phyloP scores from a whole-genome alignment of 2,797 vertebrate genomes.

The Coluber constrictor region DNA sequence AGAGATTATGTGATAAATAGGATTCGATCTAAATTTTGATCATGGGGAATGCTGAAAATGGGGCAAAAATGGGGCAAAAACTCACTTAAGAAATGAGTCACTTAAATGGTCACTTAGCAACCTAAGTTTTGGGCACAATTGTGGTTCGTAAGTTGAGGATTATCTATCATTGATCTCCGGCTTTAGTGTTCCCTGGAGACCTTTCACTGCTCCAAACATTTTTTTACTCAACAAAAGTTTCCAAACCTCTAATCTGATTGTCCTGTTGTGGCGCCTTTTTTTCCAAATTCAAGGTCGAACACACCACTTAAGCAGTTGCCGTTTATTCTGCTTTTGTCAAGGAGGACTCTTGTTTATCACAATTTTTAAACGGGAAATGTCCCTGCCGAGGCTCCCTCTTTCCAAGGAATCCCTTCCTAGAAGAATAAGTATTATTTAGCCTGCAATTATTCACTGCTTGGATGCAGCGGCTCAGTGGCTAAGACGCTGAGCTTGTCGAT shows the following conservation, averaged over 20 bases:
- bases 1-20: not conserved
- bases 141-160: not conserved
- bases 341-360: not conserved
- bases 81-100: not conserved
- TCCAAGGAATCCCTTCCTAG: not conserved
- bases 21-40: not conserved
- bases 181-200: not conserved
- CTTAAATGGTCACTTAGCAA: too few species aligned
- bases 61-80: not conserved
- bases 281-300: not conserved
- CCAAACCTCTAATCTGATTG: not conserved
- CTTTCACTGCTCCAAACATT: not conserved
- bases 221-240: not conserved
- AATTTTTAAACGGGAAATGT: not conserved
- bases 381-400: not conserved
- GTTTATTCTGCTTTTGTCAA: not conserved
- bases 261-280: not conserved
- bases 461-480: too few species aligned
- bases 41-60: too few species aligned
- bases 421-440: not conserved
- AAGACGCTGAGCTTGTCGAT: too few species aligned
- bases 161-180: not conserved
- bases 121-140: rapidly evolving
- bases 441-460: not conserved
- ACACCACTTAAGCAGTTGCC: not conserved